Percentiles rank a stretch among this genome's conserved stretches.
phyloP scores from a whole-genome alignment of 2,797 vertebrate genomes.

The Enteromius mattozi region DNA sequence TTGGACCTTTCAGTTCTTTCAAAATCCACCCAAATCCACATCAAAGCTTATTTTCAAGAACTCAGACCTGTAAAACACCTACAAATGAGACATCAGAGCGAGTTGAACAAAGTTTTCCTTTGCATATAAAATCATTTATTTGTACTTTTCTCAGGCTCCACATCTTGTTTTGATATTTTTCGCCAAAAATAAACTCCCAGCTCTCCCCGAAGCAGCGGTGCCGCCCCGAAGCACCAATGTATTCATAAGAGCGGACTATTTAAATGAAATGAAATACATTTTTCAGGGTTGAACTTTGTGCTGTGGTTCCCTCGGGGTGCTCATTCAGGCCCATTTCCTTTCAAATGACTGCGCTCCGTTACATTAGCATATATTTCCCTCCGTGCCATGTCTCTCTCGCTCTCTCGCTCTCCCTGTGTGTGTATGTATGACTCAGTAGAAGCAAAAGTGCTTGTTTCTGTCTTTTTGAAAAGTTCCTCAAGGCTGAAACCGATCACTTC shows the following conservation, averaged over 20 bases:
- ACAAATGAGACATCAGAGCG: conserved; percentile 5
- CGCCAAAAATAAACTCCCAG: conserved; percentile 65
- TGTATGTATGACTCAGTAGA: conserved; percentile 57
- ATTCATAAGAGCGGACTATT: conserved; percentile 60
- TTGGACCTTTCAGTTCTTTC: not conserved
- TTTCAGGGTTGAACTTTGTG: conserved; percentile 78
- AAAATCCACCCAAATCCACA: conserved; percentile 19
- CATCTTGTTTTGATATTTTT: conserved; percentile 62
- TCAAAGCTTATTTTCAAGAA: not conserved
- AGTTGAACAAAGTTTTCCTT: conserved; percentile 24
- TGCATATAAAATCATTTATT: conserved; percentile 11
- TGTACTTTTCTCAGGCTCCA: conserved; percentile 33
- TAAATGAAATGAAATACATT: conserved; percentile 74
- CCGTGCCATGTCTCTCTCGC: conserved; percentile 55
- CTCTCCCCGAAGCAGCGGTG: conserved; percentile 52
- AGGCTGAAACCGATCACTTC: conserved; percentile 49
- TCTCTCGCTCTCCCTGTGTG: conserved; percentile 19
- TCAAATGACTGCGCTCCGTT: conserved; percentile 75
- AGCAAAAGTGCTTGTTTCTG: conserved; percentile 55
- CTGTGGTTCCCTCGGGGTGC: conserved; percentile 72
- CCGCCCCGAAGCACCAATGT: conserved; percentile 55
- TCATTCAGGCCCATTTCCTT: conserved; percentile 81
- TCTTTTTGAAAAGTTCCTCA: conserved; percentile 42
- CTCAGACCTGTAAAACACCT: conserved; percentile 22
- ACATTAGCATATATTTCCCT: conserved; percentile 80